Conservation (phyloP, 2,888 invertebrate species). For the Cordilura impudica region DNA sequence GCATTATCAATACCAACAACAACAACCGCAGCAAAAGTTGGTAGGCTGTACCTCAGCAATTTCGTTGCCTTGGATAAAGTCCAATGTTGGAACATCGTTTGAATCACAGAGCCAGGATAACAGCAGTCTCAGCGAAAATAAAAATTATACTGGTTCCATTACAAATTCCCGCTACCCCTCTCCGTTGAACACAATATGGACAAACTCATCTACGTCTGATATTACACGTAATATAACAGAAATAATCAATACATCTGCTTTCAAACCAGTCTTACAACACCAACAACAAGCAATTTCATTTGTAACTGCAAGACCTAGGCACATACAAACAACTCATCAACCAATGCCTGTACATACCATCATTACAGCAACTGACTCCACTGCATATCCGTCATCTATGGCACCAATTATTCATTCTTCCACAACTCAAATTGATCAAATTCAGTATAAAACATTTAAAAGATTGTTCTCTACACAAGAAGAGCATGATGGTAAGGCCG, state of each 20-base stretch:
- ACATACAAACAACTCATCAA: slow-evolving; percentile 30
- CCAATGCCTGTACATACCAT: not conserved
- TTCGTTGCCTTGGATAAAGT: slow-evolving; percentile 83
- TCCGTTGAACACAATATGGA: slow-evolving; percentile 7
- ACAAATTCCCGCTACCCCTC: slow-evolving; percentile 11
- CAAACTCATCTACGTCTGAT: not conserved
- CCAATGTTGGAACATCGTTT: slow-evolving; percentile 58
- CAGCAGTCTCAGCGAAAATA: not conserved
- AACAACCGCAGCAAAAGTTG: slow-evolving; percentile 61
- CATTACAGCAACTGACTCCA: not conserved
- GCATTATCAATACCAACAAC: slow-evolving; percentile 57
- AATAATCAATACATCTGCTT: slow-evolving; percentile 69
- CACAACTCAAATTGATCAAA: not conserved
- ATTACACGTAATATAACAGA: slow-evolving; percentile 68
- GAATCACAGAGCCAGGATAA: not conserved
- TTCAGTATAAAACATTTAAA: not conserved
- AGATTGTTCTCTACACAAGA: slow-evolving; percentile 15
- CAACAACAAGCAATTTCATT: slow-evolving; percentile 42
- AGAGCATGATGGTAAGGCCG: not conserved
- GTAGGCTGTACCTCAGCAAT: slow-evolving; percentile 73
- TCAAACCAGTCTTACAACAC: slow-evolving; percentile 69
- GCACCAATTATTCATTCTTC: not conserved
- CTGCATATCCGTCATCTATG: too few species aligned
- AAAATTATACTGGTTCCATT: not conserved
- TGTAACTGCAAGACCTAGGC: slow-evolving; percentile 19